A percentile compares a stretch with the other conserved stretches of the same genome.
Conservation (phyloP, 2,797 vertebrate species). For the Myioborus miniatus region DNA sequence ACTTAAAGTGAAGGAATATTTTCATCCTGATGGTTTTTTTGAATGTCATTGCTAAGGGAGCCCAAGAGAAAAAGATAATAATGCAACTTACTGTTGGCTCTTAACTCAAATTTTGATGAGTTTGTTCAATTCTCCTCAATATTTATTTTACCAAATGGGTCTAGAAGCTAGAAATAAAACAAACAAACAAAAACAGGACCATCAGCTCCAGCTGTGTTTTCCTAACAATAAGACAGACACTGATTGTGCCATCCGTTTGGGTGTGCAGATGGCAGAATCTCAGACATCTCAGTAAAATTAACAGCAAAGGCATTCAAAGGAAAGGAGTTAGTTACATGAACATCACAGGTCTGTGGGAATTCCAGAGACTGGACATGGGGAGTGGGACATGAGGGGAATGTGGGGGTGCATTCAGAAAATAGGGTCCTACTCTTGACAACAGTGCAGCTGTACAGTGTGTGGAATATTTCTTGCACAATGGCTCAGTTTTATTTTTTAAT, state of each 20-base stretch:
- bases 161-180: background rate
- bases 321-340: background rate
- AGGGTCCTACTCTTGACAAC: background rate
- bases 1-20: background rate
- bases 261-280: background rate
- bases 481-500: slow-evolving; percentile 34
- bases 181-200: background rate
- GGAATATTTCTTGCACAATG: slow-evolving; percentile 14
- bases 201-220: background rate
- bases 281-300: background rate
- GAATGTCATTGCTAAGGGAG: background rate
- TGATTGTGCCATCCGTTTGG: background rate
- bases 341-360: background rate
- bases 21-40: background rate
- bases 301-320: background rate
- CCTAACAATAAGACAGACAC: background rate
- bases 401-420: background rate
- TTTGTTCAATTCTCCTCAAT: background rate
- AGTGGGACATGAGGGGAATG: background rate
- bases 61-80: background rate
- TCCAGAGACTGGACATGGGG: background rate
- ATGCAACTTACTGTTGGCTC: background rate
- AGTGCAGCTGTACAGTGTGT: background rate
- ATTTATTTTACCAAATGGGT: background rate
- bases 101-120: background rate